Evolutionary conservation across 2,888 invertebrate species (phyloP).

Genomic region (Drosophila fulvimacula): DNA sequence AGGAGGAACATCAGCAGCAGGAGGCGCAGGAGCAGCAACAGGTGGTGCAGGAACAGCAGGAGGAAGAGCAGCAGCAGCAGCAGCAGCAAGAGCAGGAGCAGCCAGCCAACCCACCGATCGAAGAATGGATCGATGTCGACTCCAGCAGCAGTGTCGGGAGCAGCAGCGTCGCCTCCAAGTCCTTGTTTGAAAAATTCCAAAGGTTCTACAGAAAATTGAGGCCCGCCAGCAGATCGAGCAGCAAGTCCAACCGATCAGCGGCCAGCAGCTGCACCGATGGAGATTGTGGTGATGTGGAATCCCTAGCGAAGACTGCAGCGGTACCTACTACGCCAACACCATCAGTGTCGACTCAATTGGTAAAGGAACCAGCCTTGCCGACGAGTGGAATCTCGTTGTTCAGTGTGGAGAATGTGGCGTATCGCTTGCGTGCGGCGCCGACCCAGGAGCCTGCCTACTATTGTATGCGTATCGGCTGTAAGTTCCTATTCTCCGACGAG

Average conservation of each 20-base stretch:
- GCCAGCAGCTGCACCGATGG: slow-evolving; percentile 15
- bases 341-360: not conserved
- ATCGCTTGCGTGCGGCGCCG: slow-evolving; percentile 19
- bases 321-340: not conserved
- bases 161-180: not conserved
- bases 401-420: slow-evolving; percentile 74
- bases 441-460: slow-evolving; percentile 61
- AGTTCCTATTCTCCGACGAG: slow-evolving; percentile 80
- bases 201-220: slow-evolving; percentile 32
- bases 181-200: slow-evolving; percentile 28
- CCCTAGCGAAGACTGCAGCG: not conserved
- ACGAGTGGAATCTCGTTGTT: not conserved
- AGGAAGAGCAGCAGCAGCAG: not conserved
- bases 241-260: not conserved
- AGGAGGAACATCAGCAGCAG: not conserved
- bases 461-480: slow-evolving; percentile 80
- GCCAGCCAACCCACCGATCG: not conserved
- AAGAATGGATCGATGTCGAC: slow-evolving; percentile 39
- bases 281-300: slow-evolving; percentile 10
- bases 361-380: not conserved
- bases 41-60: not conserved
- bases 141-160: not conserved
- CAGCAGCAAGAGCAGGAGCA: not conserved
- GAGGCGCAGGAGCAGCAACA: not conserved
- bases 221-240: not conserved